These are phyloP conservation scores for Sebastes matsubarae DNA, from an alignment of 2,797 vertebrate genomes.

Conservation along the genomic window DNA sequence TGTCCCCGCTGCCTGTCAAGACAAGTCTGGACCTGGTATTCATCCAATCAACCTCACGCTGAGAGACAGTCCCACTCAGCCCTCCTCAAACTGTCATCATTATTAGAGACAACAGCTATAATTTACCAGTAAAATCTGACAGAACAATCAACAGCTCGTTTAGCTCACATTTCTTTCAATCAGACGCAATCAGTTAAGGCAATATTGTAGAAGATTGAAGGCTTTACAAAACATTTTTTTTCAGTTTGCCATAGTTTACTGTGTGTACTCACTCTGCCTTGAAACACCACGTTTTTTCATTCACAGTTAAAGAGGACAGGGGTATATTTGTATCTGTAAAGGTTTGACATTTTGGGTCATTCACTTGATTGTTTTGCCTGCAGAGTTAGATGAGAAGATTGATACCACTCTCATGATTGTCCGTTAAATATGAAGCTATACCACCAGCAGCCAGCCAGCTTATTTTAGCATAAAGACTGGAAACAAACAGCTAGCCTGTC, in stretches of 20 bases:
- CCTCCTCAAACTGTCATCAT: constrained; percentile 9
- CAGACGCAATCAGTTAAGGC: not conserved
- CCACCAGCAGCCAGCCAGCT: too few relatives aligned
- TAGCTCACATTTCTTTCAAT: not conserved
- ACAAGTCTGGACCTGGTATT: constrained; percentile 68
- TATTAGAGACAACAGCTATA: not conserved
- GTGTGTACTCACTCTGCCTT: not conserved
- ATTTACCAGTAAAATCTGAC: not conserved
- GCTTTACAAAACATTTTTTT: not conserved
- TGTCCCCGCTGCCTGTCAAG: constrained; percentile 9
- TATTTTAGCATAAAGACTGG: too few relatives aligned
- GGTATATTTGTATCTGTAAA: not conserved
- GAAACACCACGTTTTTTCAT: not conserved
- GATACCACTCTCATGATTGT: not conserved
- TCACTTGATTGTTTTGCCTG: not conserved
- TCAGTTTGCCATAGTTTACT: not conserved
- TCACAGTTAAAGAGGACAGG: not conserved
- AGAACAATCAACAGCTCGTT: not conserved
- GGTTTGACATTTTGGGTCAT: not conserved
- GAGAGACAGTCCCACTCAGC: constrained; percentile 23
- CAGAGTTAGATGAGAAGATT: not conserved
- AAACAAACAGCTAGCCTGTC: too few relatives aligned
- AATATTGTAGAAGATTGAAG: not conserved
- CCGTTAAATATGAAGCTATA: too few relatives aligned
- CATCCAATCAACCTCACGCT: constrained; percentile 51